These are phyloP conservation scores for Gasterosteus nipponicus DNA, from an alignment of 2,113 vertebrate genomes.

Conservation along the genomic window DNA sequence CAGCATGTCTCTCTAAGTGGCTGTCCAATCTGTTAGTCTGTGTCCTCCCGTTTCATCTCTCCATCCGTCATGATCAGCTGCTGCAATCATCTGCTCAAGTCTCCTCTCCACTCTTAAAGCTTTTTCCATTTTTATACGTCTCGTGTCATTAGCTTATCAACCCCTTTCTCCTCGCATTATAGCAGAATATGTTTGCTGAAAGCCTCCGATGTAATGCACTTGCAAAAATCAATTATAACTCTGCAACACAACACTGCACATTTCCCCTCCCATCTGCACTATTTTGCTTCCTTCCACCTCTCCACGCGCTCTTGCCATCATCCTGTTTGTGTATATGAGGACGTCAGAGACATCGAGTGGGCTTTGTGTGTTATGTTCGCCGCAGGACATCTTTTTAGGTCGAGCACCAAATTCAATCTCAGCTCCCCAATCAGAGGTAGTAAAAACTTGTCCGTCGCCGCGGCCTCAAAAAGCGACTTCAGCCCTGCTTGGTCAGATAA, in stretches of 20 bases:
- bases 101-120: slow-evolving; percentile 58
- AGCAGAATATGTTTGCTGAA: slow-evolving; percentile 59
- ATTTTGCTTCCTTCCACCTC: slow-evolving; percentile 43
- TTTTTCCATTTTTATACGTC: slow-evolving; percentile 70
- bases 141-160: slow-evolving; percentile 69
- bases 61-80: slow-evolving; percentile 60
- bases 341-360: slow-evolving; percentile 58
- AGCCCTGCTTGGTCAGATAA: slow-evolving; percentile 70
- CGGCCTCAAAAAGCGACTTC: slow-evolving; percentile 51
- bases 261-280: slow-evolving; percentile 53
- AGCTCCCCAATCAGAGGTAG: slow-evolving; percentile 72
- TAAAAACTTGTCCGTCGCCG: slow-evolving; percentile 61
- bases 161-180: slow-evolving; percentile 54
- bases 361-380: slow-evolving; percentile 71
- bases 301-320: slow-evolving; percentile 20
- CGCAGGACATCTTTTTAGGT: slow-evolving; percentile 69
- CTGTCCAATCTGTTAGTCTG: slow-evolving; percentile 60
- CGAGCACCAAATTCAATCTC: slow-evolving; percentile 74
- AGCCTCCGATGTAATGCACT: slow-evolving; percentile 71
- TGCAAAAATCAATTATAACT: slow-evolving; percentile 77
- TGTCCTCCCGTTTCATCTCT: slow-evolving; percentile 52
- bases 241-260: slow-evolving; percentile 64
- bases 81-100: slow-evolving; percentile 61
- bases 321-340: slow-evolving; percentile 58
- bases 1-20: slow-evolving; percentile 58